A percentile compares a stretch with the other conserved stretches of the same genome.
Conservation (phyloP, 2,797 vertebrate species). For the Micromesistius poutassou region DNA sequence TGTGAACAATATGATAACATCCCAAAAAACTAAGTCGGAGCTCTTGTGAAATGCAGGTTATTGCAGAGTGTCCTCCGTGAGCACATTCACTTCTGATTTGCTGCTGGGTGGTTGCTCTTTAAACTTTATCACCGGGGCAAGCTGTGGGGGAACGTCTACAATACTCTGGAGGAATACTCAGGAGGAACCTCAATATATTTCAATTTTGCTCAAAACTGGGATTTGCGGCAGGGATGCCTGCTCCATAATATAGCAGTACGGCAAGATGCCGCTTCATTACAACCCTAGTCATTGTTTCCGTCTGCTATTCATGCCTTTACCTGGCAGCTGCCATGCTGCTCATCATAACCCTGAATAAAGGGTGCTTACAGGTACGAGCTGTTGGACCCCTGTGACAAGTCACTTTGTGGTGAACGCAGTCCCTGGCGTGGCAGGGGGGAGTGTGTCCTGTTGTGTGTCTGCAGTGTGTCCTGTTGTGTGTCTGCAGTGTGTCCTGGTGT, state of each 20-base stretch:
- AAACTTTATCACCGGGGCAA: neutral
- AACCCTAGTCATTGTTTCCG: constrained; percentile 11
- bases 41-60: neutral
- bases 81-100: neutral
- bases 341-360: neutral
- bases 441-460: neutral
- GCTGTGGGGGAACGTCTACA: neutral
- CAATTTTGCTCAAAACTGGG: neutral
- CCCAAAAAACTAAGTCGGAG: neutral
- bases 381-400: constrained; percentile 6
- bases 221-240: constrained; percentile 11
- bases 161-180: neutral
- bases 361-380: neutral
- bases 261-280: neutral
- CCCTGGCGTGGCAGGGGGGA: neutral
- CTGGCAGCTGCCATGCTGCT: neutral
- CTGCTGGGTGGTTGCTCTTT: neutral
- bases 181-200: neutral
- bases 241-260: constrained; percentile 8
- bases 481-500: neutral
- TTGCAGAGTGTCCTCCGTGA: neutral
- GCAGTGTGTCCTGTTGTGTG: constrained; percentile 1
- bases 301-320: neutral
- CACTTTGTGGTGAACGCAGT: constrained; percentile 20
- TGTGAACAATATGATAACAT: neutral